Percentiles rank a stretch among this genome's conserved stretches.
Conservation (phyloP, 2,797 vertebrate genomes). For the Paramormyrops hopkinsi region DNA sequence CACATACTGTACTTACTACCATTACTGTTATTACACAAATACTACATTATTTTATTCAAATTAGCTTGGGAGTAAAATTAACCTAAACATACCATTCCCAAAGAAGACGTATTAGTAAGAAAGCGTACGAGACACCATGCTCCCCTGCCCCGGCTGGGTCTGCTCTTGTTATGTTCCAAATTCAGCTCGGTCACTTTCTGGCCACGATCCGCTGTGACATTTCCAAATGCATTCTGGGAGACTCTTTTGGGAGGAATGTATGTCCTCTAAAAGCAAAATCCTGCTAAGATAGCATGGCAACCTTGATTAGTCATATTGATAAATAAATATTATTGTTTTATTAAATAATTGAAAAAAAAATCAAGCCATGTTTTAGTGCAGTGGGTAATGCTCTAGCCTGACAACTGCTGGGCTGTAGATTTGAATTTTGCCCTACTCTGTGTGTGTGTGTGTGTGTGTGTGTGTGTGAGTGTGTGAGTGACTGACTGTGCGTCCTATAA, state of each 20-base stretch:
- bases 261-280: neutral
- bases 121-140: neutral
- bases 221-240: neutral
- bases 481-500: no score
- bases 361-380: no score
- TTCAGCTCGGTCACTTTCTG: neutral
- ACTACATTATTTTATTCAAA: neutral
- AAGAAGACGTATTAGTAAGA: neutral
- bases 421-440: no score
- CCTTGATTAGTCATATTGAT: neutral
- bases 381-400: no score
- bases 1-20: neutral
- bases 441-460: no score
- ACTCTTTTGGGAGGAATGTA: neutral
- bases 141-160: neutral
- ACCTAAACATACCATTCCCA: neutral
- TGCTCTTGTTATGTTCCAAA: neutral
- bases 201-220: neutral
- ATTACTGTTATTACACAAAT: neutral
- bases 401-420: no score
- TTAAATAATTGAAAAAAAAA: no score
- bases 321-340: neutral
- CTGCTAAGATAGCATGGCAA: neutral
- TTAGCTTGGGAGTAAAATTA: neutral
- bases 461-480: no score